A percentile compares a stretch with the other conserved stretches of the same genome.
Evolutionary conservation across 35 echinoderm and acorn worm genomes (phyloP).

Genomic region (Apostichopus japonicus): DNA sequence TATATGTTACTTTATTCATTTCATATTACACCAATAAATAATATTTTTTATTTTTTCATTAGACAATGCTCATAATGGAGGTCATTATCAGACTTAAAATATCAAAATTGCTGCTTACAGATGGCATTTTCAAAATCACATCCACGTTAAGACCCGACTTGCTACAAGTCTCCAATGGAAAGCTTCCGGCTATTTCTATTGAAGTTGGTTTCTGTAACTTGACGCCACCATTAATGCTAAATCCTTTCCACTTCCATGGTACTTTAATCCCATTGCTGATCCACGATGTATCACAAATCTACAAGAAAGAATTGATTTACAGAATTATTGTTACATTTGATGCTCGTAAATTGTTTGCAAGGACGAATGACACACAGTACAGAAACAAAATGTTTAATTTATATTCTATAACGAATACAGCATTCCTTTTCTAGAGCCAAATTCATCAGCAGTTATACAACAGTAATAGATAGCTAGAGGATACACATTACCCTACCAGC

Average conservation of each 20-base stretch:
- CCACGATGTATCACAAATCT: slow-evolving; percentile 13
- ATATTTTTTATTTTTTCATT: too few relatives aligned
- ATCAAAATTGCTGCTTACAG: neutral
- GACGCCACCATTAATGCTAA: neutral
- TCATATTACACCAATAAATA: too few relatives aligned
- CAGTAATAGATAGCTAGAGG: too few relatives aligned
- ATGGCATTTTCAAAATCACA: slow-evolving; percentile 30
- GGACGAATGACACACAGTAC: neutral
- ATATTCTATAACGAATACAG: too few relatives aligned
- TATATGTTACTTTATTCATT: too few relatives aligned
- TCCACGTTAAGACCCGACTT: slow-evolving; percentile 42
- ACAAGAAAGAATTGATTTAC: neutral
- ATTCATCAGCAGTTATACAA: too few relatives aligned
- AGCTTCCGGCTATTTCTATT: slow-evolving; percentile 20
- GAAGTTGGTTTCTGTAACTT: slow-evolving; percentile 9
- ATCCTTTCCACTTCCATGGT: slow-evolving; percentile 36
- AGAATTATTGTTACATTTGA: neutral
- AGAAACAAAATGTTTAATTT: neutral
- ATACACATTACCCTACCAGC: too few relatives aligned
- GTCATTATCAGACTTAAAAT: too few relatives aligned
- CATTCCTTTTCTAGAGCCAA: too few relatives aligned
- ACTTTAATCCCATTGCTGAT: neutral
- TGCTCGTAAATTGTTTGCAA: neutral
- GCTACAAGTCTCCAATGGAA: slow-evolving; percentile 35
- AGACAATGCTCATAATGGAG: too few relatives aligned